Base-by-base conservation (phyloP, 2,113 vertebrate species). In the human region DNA sequence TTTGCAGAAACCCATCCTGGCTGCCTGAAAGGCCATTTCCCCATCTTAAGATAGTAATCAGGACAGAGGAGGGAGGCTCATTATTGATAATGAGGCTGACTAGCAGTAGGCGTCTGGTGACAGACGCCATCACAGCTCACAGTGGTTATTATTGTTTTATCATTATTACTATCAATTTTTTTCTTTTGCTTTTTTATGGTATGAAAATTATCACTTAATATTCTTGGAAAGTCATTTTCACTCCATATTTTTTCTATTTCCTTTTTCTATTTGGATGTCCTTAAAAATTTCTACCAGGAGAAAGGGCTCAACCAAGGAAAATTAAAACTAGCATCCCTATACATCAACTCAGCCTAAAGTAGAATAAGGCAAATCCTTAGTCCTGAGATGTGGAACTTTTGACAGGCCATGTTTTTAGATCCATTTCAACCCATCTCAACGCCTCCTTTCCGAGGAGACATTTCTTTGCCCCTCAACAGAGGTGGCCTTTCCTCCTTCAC, bases 81-180 rank as follows among this genome's bases (percentile, higher is more conserved):
- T 89, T 86, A 22, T 55, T 84, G 75, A 96, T 59, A 90, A 83
- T 40, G 72, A 96, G 66, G 61, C 52, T 79, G 55, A 87, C 55
- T 89, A 87, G 85, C 6, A 8, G 73, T 92, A 94, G 93, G 93
- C 0, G 0, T 94, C 87, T 89, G 78, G 64, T 93, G 70, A 97
- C 95, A 96, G 82, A 83, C 87, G 70, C 50, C 48, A 80, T 89
- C 84, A 96, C 10, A 86, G 75, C 66, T 86, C 85, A 76, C 90
- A 94, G 52, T 88, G 32, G 43, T 96, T 59, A 93, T 90, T 66
- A 75, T 40, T 94, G 55, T 72, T 72, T 75, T 68, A 81, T 61
- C 30, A 59, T 82, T 40, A 87, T 32, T 78, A 68, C 25, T 73
- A 87, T 88, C 11, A 20, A 80, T n/a, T 14, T 10, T 50, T 8